Percentiles rank a stretch among this genome's conserved stretches.
Evolutionary conservation across 2,888 invertebrate species (phyloP).

Genomic region (Cistogaster globosa): DNA sequence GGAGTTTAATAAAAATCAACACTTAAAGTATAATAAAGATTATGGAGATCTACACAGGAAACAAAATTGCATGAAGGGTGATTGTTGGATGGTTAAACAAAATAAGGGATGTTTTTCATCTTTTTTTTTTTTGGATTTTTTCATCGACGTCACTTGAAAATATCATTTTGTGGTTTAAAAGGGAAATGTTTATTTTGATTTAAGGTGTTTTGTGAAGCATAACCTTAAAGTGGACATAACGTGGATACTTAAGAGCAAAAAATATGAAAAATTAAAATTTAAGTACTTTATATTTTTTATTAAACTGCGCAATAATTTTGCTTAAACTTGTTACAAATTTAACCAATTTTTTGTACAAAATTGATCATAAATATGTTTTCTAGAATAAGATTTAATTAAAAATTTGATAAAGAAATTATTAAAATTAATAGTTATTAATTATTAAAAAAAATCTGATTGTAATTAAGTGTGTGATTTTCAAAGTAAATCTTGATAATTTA

Average conservation of each 20-base stretch:
- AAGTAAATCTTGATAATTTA: too few relatives aligned
- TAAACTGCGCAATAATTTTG: neutral
- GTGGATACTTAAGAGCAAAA: conserved; percentile 1
- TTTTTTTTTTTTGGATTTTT: neutral
- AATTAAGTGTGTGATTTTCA: too few relatives aligned
- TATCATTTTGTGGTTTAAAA: conserved; percentile 59
- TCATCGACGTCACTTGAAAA: conserved; percentile 6
- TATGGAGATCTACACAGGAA: conserved; percentile 29
- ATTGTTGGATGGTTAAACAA: conserved; percentile 10
- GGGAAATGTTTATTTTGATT: conserved; percentile 55
- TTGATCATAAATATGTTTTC: too few relatives aligned
- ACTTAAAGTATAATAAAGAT: conserved; percentile 52
- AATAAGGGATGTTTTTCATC: conserved; percentile 50
- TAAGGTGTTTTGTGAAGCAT: conserved; percentile 43
- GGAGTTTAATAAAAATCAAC: conserved; percentile 68
- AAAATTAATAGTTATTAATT: too few relatives aligned
- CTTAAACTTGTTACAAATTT: neutral
- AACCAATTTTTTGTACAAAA: neutral
- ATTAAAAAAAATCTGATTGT: too few relatives aligned
- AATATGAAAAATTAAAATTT: conserved; percentile 16
- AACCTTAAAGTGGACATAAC: conserved; percentile 46
- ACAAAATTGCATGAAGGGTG: conserved; percentile 41
- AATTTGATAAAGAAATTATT: too few relatives aligned
- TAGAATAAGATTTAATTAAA: too few relatives aligned
- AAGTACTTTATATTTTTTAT: neutral